Percentiles rank a stretch among this genome's conserved stretches.
Conservation (phyloP, 1,140 invertebrate genomes). For the Bombus confusus region DNA sequence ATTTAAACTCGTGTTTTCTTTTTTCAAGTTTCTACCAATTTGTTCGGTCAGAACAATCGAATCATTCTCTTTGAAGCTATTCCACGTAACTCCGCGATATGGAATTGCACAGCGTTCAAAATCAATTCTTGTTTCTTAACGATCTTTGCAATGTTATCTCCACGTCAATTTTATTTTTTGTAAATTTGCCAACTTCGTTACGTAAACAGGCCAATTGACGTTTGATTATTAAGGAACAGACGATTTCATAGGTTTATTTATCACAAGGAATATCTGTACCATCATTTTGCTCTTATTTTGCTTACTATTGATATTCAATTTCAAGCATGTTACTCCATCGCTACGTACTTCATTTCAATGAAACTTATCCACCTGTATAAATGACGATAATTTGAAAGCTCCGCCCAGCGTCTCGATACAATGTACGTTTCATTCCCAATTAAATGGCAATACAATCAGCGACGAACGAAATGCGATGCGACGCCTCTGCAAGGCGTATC, state of each 20-base stretch:
- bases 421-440: background rate
- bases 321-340: too few relatives aligned
- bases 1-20: background rate
- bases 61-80: background rate
- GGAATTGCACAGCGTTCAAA: too few relatives aligned
- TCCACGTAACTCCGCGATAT: background rate
- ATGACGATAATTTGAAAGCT: background rate
- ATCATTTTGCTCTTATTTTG: too few relatives aligned
- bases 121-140: background rate
- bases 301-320: too few relatives aligned
- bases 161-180: too few relatives aligned
- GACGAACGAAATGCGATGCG: conserved; percentile 35
- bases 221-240: background rate
- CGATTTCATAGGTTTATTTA: background rate
- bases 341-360: background rate
- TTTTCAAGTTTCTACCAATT: background rate
- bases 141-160: background rate
- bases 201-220: background rate
- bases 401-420: too few relatives aligned
- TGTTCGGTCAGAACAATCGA: background rate
- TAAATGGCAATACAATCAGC: background rate
- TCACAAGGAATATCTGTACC: background rate
- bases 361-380: background rate
- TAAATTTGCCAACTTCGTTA: too few relatives aligned
- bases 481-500: conserved; percentile 57